Evolutionary conservation across 1,140 invertebrate species (phyloP).

Genomic region (Drosophila sulfurigaster): DNA sequence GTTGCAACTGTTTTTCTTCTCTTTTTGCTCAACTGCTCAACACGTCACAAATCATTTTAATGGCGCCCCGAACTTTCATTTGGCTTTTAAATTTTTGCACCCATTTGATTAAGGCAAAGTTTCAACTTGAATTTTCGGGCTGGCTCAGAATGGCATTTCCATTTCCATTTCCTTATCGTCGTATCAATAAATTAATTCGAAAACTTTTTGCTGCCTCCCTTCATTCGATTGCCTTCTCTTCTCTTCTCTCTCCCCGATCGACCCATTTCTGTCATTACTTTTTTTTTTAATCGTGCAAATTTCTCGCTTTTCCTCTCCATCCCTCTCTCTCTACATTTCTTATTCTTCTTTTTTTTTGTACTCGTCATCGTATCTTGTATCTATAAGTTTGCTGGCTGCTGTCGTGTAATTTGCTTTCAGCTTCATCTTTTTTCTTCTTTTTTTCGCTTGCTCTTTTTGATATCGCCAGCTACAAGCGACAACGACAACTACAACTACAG

Average conservation of each 20-base stretch:
- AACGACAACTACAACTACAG: constrained; percentile 65
- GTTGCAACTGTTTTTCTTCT: constrained; percentile 1
- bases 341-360: constrained; percentile 23
- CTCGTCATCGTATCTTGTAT: constrained; percentile 71
- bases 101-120: constrained; percentile 46
- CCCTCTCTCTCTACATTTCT: constrained; percentile 34
- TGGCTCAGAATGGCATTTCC: not conserved
- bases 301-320: constrained; percentile 24
- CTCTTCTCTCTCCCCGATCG: not conserved
- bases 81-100: constrained; percentile 43
- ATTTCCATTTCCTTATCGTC: constrained; percentile 46
- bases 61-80: constrained; percentile 40
- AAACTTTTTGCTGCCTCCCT: constrained; percentile 76
- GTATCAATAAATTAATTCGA: constrained; percentile 84
- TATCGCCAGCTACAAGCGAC: constrained; percentile 22
- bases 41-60: constrained; percentile 50
- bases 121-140: constrained; percentile 20
- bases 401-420: constrained; percentile 64
- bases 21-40: not conserved
- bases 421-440: constrained; percentile 12
- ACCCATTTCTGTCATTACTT: not conserved
- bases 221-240: constrained; percentile 57
- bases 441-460: constrained; percentile 22
- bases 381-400: constrained; percentile 68
- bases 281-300: constrained; percentile 69